A percentile compares a stretch with the other conserved stretches of the same genome.
phyloP scores from a whole-genome alignment of 2,888 invertebrate species.

The Papilio elwesi region DNA sequence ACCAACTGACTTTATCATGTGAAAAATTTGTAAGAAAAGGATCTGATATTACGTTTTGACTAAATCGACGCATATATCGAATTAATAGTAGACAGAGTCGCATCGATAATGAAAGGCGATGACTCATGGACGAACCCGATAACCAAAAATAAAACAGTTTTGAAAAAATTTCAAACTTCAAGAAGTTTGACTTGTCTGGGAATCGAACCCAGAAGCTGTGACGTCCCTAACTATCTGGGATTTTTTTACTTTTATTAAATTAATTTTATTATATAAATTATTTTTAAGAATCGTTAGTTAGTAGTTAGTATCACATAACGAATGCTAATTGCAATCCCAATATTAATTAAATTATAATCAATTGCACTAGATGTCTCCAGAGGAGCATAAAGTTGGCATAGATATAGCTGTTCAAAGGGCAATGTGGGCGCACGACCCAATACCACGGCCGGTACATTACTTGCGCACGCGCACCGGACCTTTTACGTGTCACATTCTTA shows the following conservation, averaged over 20 bases:
- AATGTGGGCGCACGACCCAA: constrained; percentile 81
- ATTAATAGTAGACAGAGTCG: no score
- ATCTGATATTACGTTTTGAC: not conserved
- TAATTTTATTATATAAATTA: no score
- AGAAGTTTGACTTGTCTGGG: no score
- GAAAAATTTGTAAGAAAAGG: not conserved
- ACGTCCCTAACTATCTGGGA: no score
- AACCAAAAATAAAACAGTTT: no score
- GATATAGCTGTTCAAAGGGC: constrained; percentile 81
- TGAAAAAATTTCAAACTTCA: no score
- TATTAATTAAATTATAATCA: constrained; percentile 21
- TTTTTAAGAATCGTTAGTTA: no score
- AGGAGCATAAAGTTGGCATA: constrained; percentile 82
- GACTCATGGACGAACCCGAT: no score
- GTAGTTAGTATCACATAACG: no score
- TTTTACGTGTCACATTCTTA: constrained; percentile 61
- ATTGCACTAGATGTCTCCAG: constrained; percentile 76
- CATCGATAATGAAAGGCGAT: no score
- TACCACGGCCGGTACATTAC: constrained; percentile 69
- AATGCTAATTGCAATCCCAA: not conserved
- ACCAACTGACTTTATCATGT: not conserved
- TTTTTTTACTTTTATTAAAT: no score
- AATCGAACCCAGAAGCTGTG: no score
- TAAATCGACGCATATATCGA: not conserved
- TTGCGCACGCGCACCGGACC: constrained; percentile 73